Evolutionary conservation across 1,140 invertebrate genomes (phyloP).

Genomic region (Zaprionus africanus): DNA sequence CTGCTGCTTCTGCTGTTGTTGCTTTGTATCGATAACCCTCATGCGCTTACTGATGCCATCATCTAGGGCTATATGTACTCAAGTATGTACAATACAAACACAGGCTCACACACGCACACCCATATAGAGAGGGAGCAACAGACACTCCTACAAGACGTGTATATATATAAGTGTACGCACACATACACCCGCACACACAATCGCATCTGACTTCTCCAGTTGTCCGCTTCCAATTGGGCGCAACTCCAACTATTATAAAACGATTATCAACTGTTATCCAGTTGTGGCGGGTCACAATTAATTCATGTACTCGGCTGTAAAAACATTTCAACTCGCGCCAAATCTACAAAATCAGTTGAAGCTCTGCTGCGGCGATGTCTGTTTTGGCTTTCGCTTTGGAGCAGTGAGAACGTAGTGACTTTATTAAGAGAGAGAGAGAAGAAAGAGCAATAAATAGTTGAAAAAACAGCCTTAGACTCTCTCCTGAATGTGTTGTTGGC

Average conservation of each 20-base stretch:
- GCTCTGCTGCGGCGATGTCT: background rate
- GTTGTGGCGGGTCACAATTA: constrained; percentile 53
- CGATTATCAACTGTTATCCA: constrained; percentile 54
- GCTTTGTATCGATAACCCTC: constrained; percentile 69
- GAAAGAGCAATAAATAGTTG: background rate
- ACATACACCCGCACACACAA: background rate
- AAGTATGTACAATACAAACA: background rate
- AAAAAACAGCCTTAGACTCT: background rate
- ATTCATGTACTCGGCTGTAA: constrained; percentile 48
- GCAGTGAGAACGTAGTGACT: background rate
- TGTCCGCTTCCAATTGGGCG: constrained; percentile 32
- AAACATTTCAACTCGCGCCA: constrained; percentile 62
- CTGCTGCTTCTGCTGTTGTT: constrained; percentile 52
- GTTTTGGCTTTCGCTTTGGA: background rate
- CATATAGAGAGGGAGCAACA: background rate
- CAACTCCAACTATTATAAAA: constrained; percentile 68
- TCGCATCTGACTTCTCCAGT: constrained; percentile 18
- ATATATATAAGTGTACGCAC: background rate
- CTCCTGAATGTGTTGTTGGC: background rate
- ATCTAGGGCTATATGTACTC: constrained; percentile 34
- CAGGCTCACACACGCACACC: background rate
- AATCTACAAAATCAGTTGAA: constrained; percentile 12
- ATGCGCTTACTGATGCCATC: constrained; percentile 55
- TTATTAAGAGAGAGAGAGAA: background rate
- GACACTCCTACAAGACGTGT: background rate